Evolutionary conservation across 2,113 vertebrate genomes (phyloP).

Genomic region (Solea solea): DNA sequence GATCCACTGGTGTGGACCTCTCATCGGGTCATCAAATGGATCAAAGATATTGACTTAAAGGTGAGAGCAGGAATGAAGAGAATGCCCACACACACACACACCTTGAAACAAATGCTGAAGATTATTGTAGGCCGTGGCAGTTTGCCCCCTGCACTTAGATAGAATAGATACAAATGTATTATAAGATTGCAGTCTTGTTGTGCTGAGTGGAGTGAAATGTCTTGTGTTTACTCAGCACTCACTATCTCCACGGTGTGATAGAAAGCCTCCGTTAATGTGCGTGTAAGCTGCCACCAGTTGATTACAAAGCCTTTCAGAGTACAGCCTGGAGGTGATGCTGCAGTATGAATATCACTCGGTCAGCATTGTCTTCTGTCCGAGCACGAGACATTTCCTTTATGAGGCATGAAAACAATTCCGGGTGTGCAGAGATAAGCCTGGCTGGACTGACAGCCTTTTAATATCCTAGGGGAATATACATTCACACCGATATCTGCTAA

Average conservation of each 20-base stretch:
- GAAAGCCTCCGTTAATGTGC: conserved; percentile 21
- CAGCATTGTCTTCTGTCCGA: conserved; percentile 9
- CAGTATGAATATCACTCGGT: conserved; percentile 16
- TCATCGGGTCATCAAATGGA: conserved; percentile 88
- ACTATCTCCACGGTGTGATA: conserved; percentile 17
- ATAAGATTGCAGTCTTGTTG: background rate
- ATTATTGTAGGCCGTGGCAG: no score
- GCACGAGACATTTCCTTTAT: conserved; percentile 12
- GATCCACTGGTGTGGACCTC: conserved; percentile 89
- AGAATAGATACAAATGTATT: background rate
- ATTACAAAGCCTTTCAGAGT: conserved; percentile 34
- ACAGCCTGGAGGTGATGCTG: conserved; percentile 11
- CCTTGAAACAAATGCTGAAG: no score
- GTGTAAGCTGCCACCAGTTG: conserved; percentile 11
- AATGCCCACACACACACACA: background rate
- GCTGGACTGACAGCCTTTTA: conserved; percentile 19
- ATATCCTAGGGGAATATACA: conserved; percentile 23
- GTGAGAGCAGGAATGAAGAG: conserved; percentile 59
- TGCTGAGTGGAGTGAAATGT: background rate
- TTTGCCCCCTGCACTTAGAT: no score
- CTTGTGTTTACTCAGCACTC: conserved; percentile 17
- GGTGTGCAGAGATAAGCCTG: conserved; percentile 33
- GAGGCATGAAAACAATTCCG: background rate
- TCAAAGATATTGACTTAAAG: conserved; percentile 88
- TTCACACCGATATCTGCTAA: conserved; percentile 9